Conservation (phyloP, 2,113 vertebrate species). For the Galemys pyrenaicus region DNA sequence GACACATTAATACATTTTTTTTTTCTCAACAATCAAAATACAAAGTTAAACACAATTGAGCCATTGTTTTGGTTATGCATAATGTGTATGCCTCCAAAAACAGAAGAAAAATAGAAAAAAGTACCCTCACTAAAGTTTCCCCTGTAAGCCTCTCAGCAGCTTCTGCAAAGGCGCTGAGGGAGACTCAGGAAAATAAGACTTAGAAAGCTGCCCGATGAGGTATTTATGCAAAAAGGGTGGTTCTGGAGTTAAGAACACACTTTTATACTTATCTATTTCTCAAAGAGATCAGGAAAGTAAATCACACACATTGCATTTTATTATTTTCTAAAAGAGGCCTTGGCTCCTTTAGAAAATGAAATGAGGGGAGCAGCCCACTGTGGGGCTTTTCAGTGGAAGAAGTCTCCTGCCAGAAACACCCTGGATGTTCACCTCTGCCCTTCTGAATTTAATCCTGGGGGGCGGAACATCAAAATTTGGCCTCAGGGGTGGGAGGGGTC, state of each 20-base stretch:
- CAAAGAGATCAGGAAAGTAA: constrained; percentile 82
- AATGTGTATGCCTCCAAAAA: constrained; percentile 79
- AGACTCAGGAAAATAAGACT: constrained; percentile 79
- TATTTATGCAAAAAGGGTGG: constrained; percentile 85
- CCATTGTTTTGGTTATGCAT: constrained; percentile 80
- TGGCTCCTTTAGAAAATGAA: constrained; percentile 69
- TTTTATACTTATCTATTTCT: constrained; percentile 80
- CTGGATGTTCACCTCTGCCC: constrained; percentile 41
- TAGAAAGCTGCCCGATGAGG: constrained; percentile 84
- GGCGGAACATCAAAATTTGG: background rate
- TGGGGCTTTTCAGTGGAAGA: constrained; percentile 53
- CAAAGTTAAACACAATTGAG: constrained; percentile 77
- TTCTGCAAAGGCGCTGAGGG: constrained; percentile 63
- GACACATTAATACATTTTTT: constrained; percentile 49
- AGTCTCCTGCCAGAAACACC: constrained; percentile 59
- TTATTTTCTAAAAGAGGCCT: constrained; percentile 75
- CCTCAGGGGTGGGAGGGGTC: background rate
- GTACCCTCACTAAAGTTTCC: constrained; percentile 77
- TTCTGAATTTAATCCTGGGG: background rate
- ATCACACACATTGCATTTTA: constrained; percentile 80
- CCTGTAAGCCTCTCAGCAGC: constrained; percentile 71
- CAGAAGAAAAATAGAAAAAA: constrained; percentile 80
- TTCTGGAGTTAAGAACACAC: constrained; percentile 84
- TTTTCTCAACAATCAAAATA: constrained; percentile 69
- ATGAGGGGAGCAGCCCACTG: constrained; percentile 71